Percentiles rank a stretch among this genome's conserved stretches.
phyloP scores from a whole-genome alignment of 2,888 invertebrate species.

The Drosophila recens region DNA sequence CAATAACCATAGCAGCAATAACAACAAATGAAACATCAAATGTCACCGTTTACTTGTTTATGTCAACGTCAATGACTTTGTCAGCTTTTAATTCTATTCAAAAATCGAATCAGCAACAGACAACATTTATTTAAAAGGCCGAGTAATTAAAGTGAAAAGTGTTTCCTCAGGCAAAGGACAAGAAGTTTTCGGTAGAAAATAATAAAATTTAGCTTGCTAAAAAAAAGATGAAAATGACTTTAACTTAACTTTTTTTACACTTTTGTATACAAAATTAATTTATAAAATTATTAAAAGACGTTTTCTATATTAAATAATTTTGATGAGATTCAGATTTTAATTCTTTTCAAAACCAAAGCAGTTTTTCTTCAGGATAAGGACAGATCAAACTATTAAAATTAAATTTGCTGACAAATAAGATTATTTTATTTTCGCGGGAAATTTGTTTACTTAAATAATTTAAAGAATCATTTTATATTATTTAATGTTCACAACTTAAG shows the following conservation, averaged over 20 bases:
- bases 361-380: too few species aligned
- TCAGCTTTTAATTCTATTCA: slow-evolving; percentile 47
- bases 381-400: too few species aligned
- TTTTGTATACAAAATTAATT: neutral
- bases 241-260: neutral
- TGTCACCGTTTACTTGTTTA: slow-evolving; percentile 47
- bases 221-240: neutral
- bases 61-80: slow-evolving; percentile 60
- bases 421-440: too few species aligned
- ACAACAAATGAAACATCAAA: slow-evolving; percentile 23
- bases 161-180: neutral
- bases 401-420: too few species aligned
- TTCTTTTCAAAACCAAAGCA: too few species aligned
- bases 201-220: neutral
- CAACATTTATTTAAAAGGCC: slow-evolving; percentile 23
- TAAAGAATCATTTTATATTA: too few species aligned
- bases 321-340: too few species aligned
- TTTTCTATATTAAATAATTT: too few species aligned
- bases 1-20: slow-evolving; percentile 16
- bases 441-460: too few species aligned
- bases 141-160: slow-evolving; percentile 28
- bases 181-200: neutral
- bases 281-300: neutral
- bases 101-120: slow-evolving; percentile 27
- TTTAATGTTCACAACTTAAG: too few species aligned